phyloP scores from a whole-genome alignment of 2,888 invertebrate genomes.

The Gryllus longicercus region DNA sequence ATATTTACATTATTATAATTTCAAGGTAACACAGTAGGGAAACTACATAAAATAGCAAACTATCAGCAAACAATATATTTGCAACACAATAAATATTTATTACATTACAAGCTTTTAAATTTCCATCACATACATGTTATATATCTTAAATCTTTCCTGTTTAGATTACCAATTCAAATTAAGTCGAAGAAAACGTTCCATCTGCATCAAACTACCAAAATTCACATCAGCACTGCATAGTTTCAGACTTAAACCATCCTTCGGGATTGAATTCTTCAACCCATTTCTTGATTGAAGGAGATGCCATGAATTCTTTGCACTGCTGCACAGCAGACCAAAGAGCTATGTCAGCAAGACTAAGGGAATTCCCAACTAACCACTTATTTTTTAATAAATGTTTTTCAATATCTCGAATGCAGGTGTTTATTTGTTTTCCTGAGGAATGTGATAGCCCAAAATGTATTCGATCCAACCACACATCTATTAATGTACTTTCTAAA shows the following conservation, averaged over 20 bases:
- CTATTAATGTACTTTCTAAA: slow-evolving; percentile 43
- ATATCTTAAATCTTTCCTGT: too few species aligned
- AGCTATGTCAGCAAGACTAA: slow-evolving; percentile 43
- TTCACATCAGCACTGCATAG: too few species aligned
- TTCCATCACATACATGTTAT: too few species aligned
- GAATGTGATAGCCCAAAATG: slow-evolving; percentile 37
- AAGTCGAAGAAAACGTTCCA: too few species aligned
- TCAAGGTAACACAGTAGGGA: too few species aligned
- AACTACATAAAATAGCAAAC: too few species aligned
- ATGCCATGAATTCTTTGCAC: background rate
- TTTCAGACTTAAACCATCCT: background rate
- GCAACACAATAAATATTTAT: too few species aligned
- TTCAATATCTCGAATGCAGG: slow-evolving; percentile 32
- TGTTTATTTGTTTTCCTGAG: slow-evolving; percentile 21
- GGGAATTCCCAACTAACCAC: slow-evolving; percentile 41
- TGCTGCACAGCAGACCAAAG: slow-evolving; percentile 27
- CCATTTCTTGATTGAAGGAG: background rate
- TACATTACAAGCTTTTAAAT: too few species aligned
- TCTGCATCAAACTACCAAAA: too few species aligned
- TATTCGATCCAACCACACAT: slow-evolving; percentile 43
- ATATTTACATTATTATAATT: too few species aligned
- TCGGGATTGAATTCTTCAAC: background rate
- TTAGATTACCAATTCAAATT: too few species aligned
- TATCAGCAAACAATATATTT: too few species aligned
- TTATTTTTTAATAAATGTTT: slow-evolving; percentile 33